Conservation (phyloP, 1,140 invertebrate species). For the Batillaria attramentaria region DNA sequence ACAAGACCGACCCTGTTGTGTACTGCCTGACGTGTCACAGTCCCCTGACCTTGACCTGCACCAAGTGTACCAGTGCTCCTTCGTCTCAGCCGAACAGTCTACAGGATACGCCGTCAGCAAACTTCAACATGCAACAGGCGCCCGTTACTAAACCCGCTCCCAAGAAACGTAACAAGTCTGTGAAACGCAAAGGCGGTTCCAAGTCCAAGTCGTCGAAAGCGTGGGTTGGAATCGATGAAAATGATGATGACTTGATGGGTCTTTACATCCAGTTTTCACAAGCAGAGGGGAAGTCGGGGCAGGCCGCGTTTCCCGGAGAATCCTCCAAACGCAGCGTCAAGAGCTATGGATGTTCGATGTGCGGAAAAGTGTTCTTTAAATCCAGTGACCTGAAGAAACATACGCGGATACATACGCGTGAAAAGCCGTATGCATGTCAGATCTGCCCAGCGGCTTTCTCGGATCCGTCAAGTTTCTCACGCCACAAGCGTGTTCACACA, state of each 20-base stretch:
- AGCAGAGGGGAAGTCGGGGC: not conserved
- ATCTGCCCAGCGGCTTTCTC: constrained; percentile 29
- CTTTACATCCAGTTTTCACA: constrained; percentile 7
- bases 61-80: constrained; percentile 1
- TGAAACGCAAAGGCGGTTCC: too few relatives aligned
- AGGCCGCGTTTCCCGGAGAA: not conserved
- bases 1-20: not conserved
- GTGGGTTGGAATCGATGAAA: too few relatives aligned
- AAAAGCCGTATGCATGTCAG: constrained; percentile 38
- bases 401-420: constrained; percentile 32
- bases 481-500: constrained; percentile 35
- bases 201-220: too few relatives aligned
- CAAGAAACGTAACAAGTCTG: too few relatives aligned
- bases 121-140: too few relatives aligned
- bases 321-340: constrained; percentile 4
- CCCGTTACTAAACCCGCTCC: too few relatives aligned
- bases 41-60: constrained; percentile 2
- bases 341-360: constrained; percentile 17
- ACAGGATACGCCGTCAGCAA: too few relatives aligned
- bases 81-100: not conserved
- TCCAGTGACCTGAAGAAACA: constrained; percentile 32
- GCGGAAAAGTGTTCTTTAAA: constrained; percentile 25
- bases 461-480: constrained; percentile 14
- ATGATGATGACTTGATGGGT: not conserved
- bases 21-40: constrained; percentile 20